phyloP scores from a whole-genome alignment of 2,888 invertebrate species.

The Dryobota labecula region DNA sequence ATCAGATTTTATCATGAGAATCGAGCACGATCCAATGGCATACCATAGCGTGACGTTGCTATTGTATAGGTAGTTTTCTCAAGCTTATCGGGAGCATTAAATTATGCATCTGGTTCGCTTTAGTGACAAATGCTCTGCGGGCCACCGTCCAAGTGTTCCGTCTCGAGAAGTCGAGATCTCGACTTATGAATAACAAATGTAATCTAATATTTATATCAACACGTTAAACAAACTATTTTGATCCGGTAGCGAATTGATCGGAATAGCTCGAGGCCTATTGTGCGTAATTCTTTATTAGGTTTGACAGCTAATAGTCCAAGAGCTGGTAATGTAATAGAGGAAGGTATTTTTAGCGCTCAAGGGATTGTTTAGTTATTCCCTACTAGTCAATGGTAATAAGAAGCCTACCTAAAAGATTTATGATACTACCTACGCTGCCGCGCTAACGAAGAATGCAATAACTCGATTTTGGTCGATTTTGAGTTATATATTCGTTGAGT shows the following conservation, averaged over 20 bases:
- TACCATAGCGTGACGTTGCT: slow-evolving; percentile 35
- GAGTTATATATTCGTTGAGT: too few relatives aligned
- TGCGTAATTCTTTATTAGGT: slow-evolving; percentile 44
- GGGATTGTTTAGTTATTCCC: neutral
- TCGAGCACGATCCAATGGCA: slow-evolving; percentile 28
- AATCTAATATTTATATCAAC: slow-evolving; percentile 81
- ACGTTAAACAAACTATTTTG: slow-evolving; percentile 81
- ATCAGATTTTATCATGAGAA: slow-evolving; percentile 33
- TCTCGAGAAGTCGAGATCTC: slow-evolving; percentile 63
- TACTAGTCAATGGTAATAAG: neutral
- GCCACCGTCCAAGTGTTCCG: slow-evolving; percentile 73
- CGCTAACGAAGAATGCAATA: too few relatives aligned
- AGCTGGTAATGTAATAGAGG: neutral
- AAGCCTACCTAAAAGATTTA: neutral
- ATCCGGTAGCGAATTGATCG: slow-evolving; percentile 81
- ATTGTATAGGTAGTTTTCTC: slow-evolving; percentile 41
- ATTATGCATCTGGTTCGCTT: slow-evolving; percentile 63
- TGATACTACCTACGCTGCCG: too few relatives aligned
- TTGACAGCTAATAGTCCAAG: slow-evolving; percentile 13
- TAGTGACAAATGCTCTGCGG: slow-evolving; percentile 56
- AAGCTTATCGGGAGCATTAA: slow-evolving; percentile 41
- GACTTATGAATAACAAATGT: slow-evolving; percentile 81
- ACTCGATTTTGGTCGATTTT: too few relatives aligned
- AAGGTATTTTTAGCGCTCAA: neutral
- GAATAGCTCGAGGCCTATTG: slow-evolving; percentile 72